A percentile compares a stretch with the other conserved stretches of the same genome.
Conservation (phyloP, 2,888 invertebrate species). For the Mellilla xanthometata region DNA sequence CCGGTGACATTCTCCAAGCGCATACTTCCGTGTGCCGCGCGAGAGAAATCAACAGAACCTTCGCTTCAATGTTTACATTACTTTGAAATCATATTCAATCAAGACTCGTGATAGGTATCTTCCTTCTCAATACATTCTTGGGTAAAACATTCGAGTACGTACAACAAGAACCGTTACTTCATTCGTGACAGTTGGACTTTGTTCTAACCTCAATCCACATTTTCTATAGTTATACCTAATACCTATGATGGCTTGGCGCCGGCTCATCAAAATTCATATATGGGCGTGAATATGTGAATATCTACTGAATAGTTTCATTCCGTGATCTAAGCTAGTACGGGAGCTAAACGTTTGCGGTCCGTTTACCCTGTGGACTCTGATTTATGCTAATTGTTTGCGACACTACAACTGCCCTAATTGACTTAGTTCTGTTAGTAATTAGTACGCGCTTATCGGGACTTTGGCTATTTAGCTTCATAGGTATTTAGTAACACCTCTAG, state of each 20-base stretch:
- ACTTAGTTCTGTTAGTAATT: conserved; percentile 38
- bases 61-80: not conserved
- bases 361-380: conserved; percentile 45
- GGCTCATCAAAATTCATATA: conserved; percentile 13
- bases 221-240: no score
- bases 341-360: conserved; percentile 37
- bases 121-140: no score
- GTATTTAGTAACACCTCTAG: no score
- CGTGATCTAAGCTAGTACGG: conserved; percentile 5
- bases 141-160: no score
- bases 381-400: conserved; percentile 44
- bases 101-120: no score
- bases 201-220: no score
- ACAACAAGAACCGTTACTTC: no score
- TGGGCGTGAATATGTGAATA: conserved; percentile 12
- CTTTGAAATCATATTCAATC: no score
- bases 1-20: conserved; percentile 54
- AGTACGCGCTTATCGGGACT: conserved; percentile 29
- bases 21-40: conserved; percentile 55
- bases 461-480: conserved; percentile 2
- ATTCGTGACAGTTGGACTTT: no score
- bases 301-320: conserved; percentile 3
- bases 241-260: not conserved
- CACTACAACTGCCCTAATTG: conserved; percentile 44
- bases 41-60: conserved; percentile 18